Evolutionary conservation across 1,140 invertebrate genomes (phyloP).

Genomic region (Pararge aegeria): DNA sequence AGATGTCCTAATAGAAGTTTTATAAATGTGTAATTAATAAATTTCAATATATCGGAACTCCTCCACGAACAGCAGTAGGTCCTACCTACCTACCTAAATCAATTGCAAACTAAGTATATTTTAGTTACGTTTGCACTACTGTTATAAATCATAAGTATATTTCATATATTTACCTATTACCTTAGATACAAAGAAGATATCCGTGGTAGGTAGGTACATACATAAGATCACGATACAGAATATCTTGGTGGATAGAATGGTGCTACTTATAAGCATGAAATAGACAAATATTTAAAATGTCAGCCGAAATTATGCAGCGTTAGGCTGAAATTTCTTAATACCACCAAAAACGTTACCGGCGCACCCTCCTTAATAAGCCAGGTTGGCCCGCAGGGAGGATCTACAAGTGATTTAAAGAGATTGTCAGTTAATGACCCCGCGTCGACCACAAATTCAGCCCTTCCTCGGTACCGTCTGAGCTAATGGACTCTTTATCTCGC

Average conservation of each 20-base stretch:
- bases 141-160: too few species aligned
- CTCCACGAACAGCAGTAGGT: too few species aligned
- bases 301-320: conserved; percentile 7
- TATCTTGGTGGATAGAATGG: not conserved
- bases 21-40: too few species aligned
- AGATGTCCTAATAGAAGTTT: too few species aligned
- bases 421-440: conserved; percentile 72
- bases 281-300: not conserved
- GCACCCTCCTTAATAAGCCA: conserved; percentile 66
- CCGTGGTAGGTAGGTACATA: too few species aligned
- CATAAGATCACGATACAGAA: too few species aligned
- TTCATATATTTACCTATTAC: too few species aligned
- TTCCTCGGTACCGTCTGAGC: conserved; percentile 51
- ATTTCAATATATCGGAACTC: too few species aligned
- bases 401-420: conserved; percentile 77
- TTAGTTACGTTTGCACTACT: too few species aligned
- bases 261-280: not conserved
- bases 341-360: conserved; percentile 34
- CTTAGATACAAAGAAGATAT: too few species aligned
- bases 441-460: conserved; percentile 72
- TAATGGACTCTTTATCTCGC: conserved; percentile 50
- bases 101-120: too few species aligned
- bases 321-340: conserved; percentile 67
- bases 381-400: conserved; percentile 54
- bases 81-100: too few species aligned